These are phyloP conservation scores for Heteromyza rotundicornis DNA, from an alignment of 2,888 invertebrate species.

Conservation along the genomic window DNA sequence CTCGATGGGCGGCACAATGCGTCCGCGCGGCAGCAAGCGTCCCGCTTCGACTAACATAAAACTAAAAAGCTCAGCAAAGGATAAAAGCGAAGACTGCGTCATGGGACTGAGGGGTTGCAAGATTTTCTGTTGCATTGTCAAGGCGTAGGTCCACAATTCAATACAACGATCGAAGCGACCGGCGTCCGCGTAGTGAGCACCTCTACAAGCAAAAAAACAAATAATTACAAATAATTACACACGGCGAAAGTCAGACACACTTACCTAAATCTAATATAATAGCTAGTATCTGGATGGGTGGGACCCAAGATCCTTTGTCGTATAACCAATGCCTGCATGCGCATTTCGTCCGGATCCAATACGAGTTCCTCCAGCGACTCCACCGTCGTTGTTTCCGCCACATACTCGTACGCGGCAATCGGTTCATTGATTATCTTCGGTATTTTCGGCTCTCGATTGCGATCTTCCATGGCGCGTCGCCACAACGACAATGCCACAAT, in stretches of 20 bases:
- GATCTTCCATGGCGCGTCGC: constrained; percentile 89
- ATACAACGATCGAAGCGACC: constrained; percentile 93
- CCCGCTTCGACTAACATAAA: constrained; percentile 92
- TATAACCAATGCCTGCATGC: constrained; percentile 93
- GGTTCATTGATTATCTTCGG: constrained; percentile 77
- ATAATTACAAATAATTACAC: background rate
- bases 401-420: constrained; percentile 88
- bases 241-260: background rate
- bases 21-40: constrained; percentile 71
- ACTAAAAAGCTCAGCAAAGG: constrained; percentile 92
- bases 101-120: constrained; percentile 91
- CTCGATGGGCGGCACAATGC: constrained; percentile 80
- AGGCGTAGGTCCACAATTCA: constrained; percentile 94
- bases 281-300: constrained; percentile 95
- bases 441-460: constrained; percentile 72
- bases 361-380: constrained; percentile 84
- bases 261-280: constrained; percentile 84
- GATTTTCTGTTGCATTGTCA: constrained; percentile 94
- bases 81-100: constrained; percentile 92
- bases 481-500: constrained; percentile 86
- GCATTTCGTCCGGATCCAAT: constrained; percentile 93
- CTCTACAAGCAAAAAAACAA: constrained; percentile 63
- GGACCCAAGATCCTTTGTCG: constrained; percentile 90
- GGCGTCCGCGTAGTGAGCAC: constrained; percentile 93
- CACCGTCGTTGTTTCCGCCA: constrained; percentile 79